Evolutionary conservation across 2,888 invertebrate genomes (phyloP), one percentile per base, ranked within the genome.

Genomic region (Cyrtodaria siliqua): DNA sequence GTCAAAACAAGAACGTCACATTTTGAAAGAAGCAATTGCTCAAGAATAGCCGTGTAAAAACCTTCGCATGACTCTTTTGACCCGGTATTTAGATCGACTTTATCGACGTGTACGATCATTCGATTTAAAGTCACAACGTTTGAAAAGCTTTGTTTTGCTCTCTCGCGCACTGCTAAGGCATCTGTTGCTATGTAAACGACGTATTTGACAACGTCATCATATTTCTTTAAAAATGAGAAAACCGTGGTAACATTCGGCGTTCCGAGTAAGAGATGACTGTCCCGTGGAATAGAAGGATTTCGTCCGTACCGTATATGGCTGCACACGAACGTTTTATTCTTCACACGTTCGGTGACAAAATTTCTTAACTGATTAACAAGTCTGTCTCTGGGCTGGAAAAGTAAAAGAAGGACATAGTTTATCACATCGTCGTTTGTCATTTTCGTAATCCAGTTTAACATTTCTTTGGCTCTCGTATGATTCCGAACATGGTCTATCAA

Each of bases 1-100:
- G 67, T 70, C 24, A 78, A 24, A n/a, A 78, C 8, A 12, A 78
- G 38, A 8, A 38, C 26, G 42, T 70, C 78, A 62, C 78, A 78
- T 4, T 33, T 53, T 0, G 67, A 47, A 16, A 78, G 56, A 16
- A 78, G 12, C 9, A 56, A 47, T 8, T 73, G 73, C 20, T 78
- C 78, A 24, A 57, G 50, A 9, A 78, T 12, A 14, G 50, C 73
- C 9, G 38, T 62, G 12, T 49, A 47, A 23, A 78, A 61, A 38
- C 69, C 73, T 0, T 49, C 62, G 55, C 78, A 78, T 1, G 29
- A 23, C 2, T 38, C 53, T 1, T 18, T 33, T 20, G 20, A 52
- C n/a, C 33, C 29, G 0, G 20, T 52, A 12, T 14, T 38, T 4
- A 18, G n/a, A n/a, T 4, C n/a, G 2, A 42, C 16, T 42, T 53